These are phyloP conservation scores for Hydropsyche betteni DNA, from an alignment of 2,888 invertebrate genomes.

Conservation along the genomic window DNA sequence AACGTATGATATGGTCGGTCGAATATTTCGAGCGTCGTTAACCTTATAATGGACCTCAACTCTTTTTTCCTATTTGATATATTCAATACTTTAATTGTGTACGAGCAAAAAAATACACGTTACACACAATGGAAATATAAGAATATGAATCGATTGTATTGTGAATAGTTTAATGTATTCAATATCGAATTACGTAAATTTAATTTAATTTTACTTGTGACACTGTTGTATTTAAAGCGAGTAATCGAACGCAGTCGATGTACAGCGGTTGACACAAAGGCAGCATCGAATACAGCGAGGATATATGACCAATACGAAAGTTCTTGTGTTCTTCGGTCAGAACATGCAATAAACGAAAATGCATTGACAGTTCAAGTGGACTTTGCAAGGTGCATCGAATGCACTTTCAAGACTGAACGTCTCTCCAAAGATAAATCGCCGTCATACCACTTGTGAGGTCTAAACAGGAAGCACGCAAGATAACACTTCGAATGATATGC, in stretches of 20 bases:
- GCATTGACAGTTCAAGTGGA: conserved; percentile 32
- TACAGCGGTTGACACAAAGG: not conserved
- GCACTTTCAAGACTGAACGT: not conserved
- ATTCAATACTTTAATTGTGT: conserved; percentile 5
- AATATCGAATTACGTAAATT: no score
- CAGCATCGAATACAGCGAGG: not conserved
- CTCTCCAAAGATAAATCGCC: no score
- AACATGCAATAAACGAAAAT: conserved; percentile 33
- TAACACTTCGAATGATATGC: no score
- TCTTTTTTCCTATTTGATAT: not conserved
- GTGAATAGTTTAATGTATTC: no score
- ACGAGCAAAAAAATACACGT: no score
- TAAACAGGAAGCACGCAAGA: no score
- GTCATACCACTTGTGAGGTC: no score
- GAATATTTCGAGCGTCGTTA: conserved; percentile 17
- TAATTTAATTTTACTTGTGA: no score
- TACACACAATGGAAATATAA: no score
- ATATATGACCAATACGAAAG: not conserved
- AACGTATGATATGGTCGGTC: conserved; percentile 27
- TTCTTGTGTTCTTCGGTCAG: not conserved
- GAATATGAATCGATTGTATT: no score
- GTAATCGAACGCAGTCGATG: no score
- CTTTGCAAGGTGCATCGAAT: conserved; percentile 10
- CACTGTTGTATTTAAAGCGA: no score
- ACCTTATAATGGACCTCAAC: conserved; percentile 18